These are phyloP conservation scores for Notolepis coatsorum DNA, from an alignment of 2,797 vertebrate genomes.

Conservation along the genomic window DNA sequence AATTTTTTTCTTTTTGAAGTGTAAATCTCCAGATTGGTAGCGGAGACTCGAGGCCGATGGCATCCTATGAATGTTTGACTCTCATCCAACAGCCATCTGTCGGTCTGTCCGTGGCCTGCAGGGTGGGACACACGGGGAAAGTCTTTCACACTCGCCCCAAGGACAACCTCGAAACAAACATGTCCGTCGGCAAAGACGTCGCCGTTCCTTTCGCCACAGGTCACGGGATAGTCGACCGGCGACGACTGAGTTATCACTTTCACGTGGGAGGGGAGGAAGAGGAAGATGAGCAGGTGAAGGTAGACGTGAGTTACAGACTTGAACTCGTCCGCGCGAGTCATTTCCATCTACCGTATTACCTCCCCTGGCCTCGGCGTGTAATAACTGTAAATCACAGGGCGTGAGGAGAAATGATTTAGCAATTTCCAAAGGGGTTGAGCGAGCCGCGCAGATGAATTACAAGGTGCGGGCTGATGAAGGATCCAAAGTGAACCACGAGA, in stretches of 20 bases:
- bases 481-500: slow-evolving; percentile 64
- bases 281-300: slow-evolving; percentile 36
- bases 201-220: slow-evolving; percentile 31
- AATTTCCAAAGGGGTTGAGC: slow-evolving; percentile 65
- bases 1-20: slow-evolving; percentile 47
- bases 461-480: slow-evolving; percentile 45
- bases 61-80: slow-evolving; percentile 38
- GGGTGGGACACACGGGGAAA: no score
- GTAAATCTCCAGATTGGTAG: slow-evolving; percentile 27
- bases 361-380: slow-evolving; percentile 46
- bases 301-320: slow-evolving; percentile 71
- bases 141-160: no score
- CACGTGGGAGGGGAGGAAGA: slow-evolving; percentile 42
- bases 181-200: slow-evolving; percentile 5
- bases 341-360: slow-evolving; percentile 74
- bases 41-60: background rate
- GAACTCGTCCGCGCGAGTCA: slow-evolving; percentile 58
- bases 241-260: slow-evolving; percentile 62
- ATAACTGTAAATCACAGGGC: slow-evolving; percentile 81
- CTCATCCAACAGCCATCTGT: slow-evolving; percentile 49
- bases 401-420: slow-evolving; percentile 71
- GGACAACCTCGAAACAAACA: slow-evolving; percentile 64
- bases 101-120: no score
- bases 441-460: slow-evolving; percentile 61
- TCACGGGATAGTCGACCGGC: slow-evolving; percentile 44